These are phyloP conservation scores for Pimephales promelas DNA, from an alignment of 2,113 vertebrate species.

Conservation along the genomic window DNA sequence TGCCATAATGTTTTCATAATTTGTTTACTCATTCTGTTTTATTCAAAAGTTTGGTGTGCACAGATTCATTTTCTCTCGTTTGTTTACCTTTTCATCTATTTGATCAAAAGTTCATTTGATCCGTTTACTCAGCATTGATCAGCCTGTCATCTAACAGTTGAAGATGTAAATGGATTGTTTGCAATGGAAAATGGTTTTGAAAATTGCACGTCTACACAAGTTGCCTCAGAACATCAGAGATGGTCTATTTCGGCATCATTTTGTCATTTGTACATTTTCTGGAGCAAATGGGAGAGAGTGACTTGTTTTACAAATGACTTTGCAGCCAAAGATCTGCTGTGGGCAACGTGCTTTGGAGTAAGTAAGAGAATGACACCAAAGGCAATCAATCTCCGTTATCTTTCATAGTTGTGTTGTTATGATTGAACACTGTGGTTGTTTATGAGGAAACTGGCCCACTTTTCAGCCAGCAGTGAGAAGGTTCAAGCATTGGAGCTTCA, in stretches of 20 bases:
- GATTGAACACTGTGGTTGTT: not conserved
- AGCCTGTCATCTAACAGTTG: not conserved
- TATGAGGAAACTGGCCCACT: conserved; percentile 3
- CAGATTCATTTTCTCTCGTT: not conserved
- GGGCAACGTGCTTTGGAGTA: conserved; percentile 3
- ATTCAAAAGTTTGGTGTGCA: not conserved
- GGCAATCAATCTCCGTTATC: conserved; percentile 15
- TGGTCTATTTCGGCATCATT: conserved; percentile 6
- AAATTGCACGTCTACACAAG: not conserved
- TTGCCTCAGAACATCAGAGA: not conserved
- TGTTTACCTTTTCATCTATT: conserved; percentile 8
- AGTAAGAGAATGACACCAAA: not conserved
- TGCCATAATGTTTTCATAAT: not conserved
- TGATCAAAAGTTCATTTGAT: conserved; percentile 2
- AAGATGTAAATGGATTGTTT: conserved; percentile 6
- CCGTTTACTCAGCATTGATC: conserved; percentile 15
- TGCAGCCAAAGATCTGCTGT: conserved; percentile 17
- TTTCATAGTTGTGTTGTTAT: conserved; percentile 12
- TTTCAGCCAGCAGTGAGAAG: conserved; percentile 15
- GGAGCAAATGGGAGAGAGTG: not conserved
- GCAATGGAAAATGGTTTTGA: not conserved
- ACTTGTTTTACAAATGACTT: conserved; percentile 30
- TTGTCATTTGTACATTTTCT: conserved; percentile 8
- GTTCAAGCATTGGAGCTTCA: not conserved
- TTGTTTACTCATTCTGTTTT: not conserved